phyloP scores from a whole-genome alignment of 2,797 vertebrate species.

The Macroramphosus scolopax region DNA sequence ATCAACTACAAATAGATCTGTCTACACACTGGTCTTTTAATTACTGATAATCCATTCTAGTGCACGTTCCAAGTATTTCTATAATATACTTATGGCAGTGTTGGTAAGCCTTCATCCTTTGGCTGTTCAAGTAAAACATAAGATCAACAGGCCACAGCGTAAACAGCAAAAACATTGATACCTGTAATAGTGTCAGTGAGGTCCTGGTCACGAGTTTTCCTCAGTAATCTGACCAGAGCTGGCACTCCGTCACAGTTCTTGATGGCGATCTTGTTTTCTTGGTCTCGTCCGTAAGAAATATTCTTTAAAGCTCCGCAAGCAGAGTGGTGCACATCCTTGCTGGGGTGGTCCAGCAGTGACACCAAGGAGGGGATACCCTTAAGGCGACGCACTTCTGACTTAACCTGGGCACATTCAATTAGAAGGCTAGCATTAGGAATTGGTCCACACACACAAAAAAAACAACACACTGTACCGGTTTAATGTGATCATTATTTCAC shows the following conservation, averaged over 20 bases:
- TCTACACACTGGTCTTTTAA: no score
- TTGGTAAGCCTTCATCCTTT: no score
- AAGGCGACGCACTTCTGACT: conserved; percentile 81
- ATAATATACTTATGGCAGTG: no score
- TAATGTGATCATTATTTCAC: conserved; percentile 53
- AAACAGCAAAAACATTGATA: conserved; percentile 44
- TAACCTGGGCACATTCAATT: conserved; percentile 61
- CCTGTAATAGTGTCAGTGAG: conserved; percentile 95
- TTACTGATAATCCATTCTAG: no score
- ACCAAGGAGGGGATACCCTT: conserved; percentile 94
- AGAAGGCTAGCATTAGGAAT: not conserved
- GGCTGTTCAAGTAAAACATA: no score
- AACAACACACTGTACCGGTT: no score
- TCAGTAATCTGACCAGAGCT: conserved; percentile 86
- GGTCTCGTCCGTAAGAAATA: conserved; percentile 93
- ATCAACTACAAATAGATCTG: no score
- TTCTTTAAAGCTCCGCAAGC: conserved; percentile 97
- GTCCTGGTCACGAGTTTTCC: conserved; percentile 91
- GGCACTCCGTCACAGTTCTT: conserved; percentile 97
- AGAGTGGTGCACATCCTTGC: conserved; percentile 92
- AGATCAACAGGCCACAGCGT: no score
- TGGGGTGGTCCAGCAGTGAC: conserved; percentile 90
- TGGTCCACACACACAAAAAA: no score
- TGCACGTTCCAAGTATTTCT: no score
- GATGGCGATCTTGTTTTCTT: conserved; percentile 96